Evolutionary conservation across 2,888 invertebrate species (phyloP).

Genomic region (Petrolisthes cinctipes): DNA sequence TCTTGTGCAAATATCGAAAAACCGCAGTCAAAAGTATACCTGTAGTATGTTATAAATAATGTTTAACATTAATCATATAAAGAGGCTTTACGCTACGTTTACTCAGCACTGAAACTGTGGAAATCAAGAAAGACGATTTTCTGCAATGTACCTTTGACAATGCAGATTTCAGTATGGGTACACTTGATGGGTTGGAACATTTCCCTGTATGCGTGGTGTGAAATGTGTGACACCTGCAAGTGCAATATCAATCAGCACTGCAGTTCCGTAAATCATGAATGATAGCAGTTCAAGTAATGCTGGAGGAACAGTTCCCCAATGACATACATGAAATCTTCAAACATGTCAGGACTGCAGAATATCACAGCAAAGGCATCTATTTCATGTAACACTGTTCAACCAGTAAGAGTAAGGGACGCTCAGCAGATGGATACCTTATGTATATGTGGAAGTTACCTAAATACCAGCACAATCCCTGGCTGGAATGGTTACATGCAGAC

Average conservation of each 20-base stretch:
- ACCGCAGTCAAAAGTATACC: too few species aligned
- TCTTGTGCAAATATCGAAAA: too few species aligned
- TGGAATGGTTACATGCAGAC: background rate
- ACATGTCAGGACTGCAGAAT: conserved; percentile 24
- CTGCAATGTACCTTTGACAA: background rate
- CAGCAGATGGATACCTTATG: background rate
- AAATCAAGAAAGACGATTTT: background rate
- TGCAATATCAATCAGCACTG: background rate
- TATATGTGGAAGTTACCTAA: background rate
- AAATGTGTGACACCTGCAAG: background rate
- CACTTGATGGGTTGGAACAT: background rate
- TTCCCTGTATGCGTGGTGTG: background rate
- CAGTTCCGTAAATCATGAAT: background rate
- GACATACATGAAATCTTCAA: conserved; percentile 12
- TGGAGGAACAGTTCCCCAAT: conserved; percentile 19
- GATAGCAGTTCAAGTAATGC: conserved; percentile 15
- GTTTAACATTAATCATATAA: background rate
- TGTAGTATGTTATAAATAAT: too few species aligned
- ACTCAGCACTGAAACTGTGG: background rate
- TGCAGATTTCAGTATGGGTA: background rate
- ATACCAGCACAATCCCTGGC: background rate
- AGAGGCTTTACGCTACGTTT: background rate
- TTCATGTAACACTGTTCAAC: background rate
- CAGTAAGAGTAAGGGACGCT: background rate
- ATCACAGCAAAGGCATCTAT: background rate